Base-by-base conservation (phyloP, 2,113 vertebrate genomes). In the Ondatra zibethicus region DNA sequence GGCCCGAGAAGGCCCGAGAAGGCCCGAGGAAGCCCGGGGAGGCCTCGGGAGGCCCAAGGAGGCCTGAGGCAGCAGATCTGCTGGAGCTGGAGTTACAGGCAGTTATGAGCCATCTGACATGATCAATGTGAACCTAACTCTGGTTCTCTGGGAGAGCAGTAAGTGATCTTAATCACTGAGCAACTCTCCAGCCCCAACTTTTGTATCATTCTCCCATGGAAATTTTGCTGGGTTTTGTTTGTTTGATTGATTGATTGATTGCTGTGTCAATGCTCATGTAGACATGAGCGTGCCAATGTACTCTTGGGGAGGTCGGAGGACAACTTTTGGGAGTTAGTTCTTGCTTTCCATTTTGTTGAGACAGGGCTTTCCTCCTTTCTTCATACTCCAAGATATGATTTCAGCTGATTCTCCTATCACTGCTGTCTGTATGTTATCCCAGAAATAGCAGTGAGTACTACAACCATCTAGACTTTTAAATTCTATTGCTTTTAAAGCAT, bases 191-290 rank as follows among this genome's bases (percentile, higher is more conserved):
- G 55, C n/a, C 3, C 52, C 55, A 84, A 25, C 58, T 84, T 89
- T 39, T 63, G 66, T 68, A 25, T 66, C 63, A 50, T 95, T 91
- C 27, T 95, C n/a, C 42, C 5, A 13, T 55, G 80, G 84, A 94
- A 4, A 87, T 78, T 87, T 89, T 86, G 31, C 36, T 45, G 10
- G 1, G 19, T 47, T 86, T 86, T 45, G 4, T 81, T 58, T 50
- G 42, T 61, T 61, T 84, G 7, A 19, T 58, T 84, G 55, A 5
- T 14, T 42, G n/a, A 27, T 29, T 63, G n/a, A 84, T 19, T 16
- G 6, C 2, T 47, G 39, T 47, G 63, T 66, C 39, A 33, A 47
- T 47, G 12, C 36, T 25, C 47, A 6, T 68, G 61, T 66, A 19
- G 16, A 33, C 5, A 23, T 5, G 8, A 21, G 4, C 12, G 0